Base-by-base conservation (phyloP, 2,113 vertebrate genomes). In the Sylvietta virens region DNA sequence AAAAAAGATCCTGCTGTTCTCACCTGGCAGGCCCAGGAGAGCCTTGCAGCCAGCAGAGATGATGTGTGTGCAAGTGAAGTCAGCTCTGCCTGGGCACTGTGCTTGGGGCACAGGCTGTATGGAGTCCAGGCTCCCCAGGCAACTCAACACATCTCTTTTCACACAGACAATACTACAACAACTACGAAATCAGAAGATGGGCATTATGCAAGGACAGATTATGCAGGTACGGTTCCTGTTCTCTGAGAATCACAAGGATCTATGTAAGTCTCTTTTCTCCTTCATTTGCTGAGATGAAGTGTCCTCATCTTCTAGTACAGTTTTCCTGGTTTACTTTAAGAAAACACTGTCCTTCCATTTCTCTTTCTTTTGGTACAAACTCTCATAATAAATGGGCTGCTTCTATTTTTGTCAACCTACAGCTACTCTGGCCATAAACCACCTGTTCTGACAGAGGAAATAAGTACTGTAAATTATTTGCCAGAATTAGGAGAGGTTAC, bases 171-270 rank as follows among this genome's bases (percentile, higher is more conserved):
- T 93, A 98, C 98, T 85, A 98, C 98, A 58, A 97, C 98, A 40
- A 99, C 98, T 73, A 99, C 98, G 86, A 99, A 99, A 97, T 98
- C 98, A 13, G 99, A 98, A 97, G 99, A 99, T 76, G 99, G 99
- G 93, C 99, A 99, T 98, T 99, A 98, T 56, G 98, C 99, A 94
- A 98, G 98, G 95, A 99, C 98, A 56, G 99, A 99, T 97, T 98
- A 98, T 90, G 98, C 99, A 98, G 99, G 99, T 99, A 98, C 5
- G 64, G 60, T 62, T 86, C 73, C 81, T 90, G 1, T 81, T 81
- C 69, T 33, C 3, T 84, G 74, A 88, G 72, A 95, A 90, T 78
- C n/a, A 19, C 72, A 31, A 6, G 53, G 56, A 71, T 30, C 33
- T 66, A 4, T 24, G 51, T 74, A 72, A 91, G 78, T 86, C 56